Evolutionary conservation across 2,797 vertebrate species (phyloP).

Genomic region (Hippocampus kuda): DNA sequence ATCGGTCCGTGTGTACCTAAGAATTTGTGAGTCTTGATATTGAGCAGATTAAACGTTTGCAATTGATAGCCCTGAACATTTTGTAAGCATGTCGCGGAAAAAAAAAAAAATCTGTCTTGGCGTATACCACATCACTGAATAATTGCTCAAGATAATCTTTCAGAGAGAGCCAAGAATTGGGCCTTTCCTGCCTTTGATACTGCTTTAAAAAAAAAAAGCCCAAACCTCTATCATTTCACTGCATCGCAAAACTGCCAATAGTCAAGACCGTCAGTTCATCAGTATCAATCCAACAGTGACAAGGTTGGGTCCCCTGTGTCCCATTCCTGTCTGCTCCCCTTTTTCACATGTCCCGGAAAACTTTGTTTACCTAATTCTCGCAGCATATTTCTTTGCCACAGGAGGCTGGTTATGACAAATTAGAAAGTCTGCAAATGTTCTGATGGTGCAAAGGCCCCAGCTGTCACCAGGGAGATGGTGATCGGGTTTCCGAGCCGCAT

Average conservation of each 20-base stretch:
- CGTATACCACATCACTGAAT: too few species aligned
- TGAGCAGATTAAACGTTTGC: too few species aligned
- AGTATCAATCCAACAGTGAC: background rate
- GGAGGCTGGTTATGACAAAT: conserved; percentile 99
- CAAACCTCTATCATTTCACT: background rate
- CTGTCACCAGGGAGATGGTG: conserved; percentile 98
- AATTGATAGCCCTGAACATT: too few species aligned
- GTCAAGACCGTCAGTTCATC: background rate
- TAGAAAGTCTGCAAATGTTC: conserved; percentile 99
- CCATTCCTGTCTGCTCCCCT: conserved; percentile 21
- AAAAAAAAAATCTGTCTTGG: too few species aligned
- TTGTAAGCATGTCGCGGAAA: too few species aligned
- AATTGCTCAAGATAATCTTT: too few species aligned
- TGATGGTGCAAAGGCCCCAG: conserved; percentile 99
- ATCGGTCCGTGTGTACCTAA: too few species aligned
- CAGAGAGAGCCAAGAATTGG: background rate
- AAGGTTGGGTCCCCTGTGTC: background rate
- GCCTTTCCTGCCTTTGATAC: too few species aligned
- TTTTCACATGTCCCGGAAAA: conserved; percentile 43
- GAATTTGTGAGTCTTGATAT: too few species aligned
- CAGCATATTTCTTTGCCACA: conserved; percentile 99
- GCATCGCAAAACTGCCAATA: background rate
- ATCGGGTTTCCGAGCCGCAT: conserved; percentile 98
- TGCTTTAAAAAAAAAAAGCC: background rate
- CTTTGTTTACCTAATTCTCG: conserved; percentile 79